Conservation (phyloP, 2,797 vertebrate genomes). For the Enteromius viviparus region DNA sequence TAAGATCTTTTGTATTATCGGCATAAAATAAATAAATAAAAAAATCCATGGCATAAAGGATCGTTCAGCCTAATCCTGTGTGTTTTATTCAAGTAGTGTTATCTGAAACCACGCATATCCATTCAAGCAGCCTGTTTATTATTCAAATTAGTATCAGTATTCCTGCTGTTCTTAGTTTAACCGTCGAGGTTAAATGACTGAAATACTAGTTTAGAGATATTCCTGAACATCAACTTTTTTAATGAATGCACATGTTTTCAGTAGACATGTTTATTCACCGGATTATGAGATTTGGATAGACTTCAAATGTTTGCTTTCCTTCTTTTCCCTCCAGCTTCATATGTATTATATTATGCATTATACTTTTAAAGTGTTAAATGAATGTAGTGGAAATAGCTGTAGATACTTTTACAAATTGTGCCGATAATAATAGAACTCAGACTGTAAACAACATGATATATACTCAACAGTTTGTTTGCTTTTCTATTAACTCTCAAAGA, state of each 20-base stretch:
- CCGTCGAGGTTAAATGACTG: constrained; percentile 2
- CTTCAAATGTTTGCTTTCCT: not conserved
- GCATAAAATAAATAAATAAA: constrained; percentile 32
- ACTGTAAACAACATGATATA: not conserved
- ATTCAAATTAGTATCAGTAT: constrained; percentile 30
- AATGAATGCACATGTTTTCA: not conserved
- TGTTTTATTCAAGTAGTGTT: constrained; percentile 43
- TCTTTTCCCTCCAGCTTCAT: not conserved
- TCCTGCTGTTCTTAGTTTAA: constrained; percentile 31
- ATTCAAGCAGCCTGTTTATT: constrained; percentile 36
- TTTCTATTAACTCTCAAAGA: no score
- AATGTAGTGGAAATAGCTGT: not conserved
- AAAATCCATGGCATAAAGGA: constrained; percentile 14
- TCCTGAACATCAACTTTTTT: not conserved
- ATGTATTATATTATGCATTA: no score
- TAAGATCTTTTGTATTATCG: constrained; percentile 47
- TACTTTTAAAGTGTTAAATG: not conserved
- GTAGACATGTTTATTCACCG: not conserved
- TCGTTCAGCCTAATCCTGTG: constrained; percentile 43
- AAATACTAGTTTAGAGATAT: not conserved
- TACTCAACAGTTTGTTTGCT: not conserved
- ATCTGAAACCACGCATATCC: constrained; percentile 26
- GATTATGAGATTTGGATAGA: not conserved
- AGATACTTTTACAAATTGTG: not conserved
- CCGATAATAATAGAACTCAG: not conserved